These are phyloP conservation scores for Gallirallus australis DNA, from an alignment of 2,797 vertebrate genomes.

Conservation along the genomic window DNA sequence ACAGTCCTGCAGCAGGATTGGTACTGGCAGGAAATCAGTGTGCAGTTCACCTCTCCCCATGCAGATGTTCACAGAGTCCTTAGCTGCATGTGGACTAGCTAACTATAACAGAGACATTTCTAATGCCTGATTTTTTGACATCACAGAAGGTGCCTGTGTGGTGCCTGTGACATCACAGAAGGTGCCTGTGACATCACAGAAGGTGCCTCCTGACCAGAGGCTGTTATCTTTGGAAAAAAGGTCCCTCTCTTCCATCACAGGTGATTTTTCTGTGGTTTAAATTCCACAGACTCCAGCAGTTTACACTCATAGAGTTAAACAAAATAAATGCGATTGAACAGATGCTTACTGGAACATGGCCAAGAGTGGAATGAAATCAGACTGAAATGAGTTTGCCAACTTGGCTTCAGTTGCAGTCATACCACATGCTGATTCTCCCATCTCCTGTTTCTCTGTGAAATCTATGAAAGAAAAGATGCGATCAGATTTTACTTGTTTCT, in stretches of 20 bases:
- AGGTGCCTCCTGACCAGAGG: neutral
- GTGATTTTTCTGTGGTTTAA: neutral
- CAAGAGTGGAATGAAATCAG: conserved; percentile 62
- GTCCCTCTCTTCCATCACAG: neutral
- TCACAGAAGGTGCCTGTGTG: neutral
- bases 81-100: neutral
- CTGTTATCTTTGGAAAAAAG: neutral
- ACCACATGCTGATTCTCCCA: conserved; percentile 10
- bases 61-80: neutral
- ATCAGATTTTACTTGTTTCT: neutral
- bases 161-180: neutral
- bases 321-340: neutral
- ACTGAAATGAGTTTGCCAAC: conserved; percentile 61
- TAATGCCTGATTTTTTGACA: neutral
- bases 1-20: neutral
- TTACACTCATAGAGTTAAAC: neutral
- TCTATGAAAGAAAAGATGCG: conserved; percentile 5
- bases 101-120: neutral
- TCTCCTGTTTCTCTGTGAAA: conserved; percentile 38
- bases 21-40: neutral
- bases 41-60: neutral
- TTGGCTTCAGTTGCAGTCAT: conserved; percentile 53
- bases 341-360: conserved; percentile 54
- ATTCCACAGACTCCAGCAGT: neutral
- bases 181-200: neutral